These are phyloP conservation scores for Drosophila sechellia DNA, from an alignment of 1,140 invertebrate genomes.

Conservation along the genomic window DNA sequence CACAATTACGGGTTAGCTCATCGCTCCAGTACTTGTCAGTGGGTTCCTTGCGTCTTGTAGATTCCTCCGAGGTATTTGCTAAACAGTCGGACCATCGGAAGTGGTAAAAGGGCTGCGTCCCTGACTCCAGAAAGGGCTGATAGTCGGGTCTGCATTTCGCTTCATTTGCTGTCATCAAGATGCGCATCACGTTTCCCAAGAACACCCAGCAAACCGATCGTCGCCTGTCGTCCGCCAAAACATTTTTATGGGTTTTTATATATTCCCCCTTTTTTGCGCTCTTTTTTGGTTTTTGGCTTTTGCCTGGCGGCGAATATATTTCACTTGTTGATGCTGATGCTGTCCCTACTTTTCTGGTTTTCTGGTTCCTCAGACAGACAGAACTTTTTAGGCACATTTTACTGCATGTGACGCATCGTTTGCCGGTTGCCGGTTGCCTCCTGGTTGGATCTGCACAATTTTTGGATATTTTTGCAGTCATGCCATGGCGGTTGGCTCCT, in stretches of 20 bases:
- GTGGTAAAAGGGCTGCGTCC: slow-evolving; percentile 9
- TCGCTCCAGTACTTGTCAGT: slow-evolving; percentile 34
- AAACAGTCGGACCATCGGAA: background rate
- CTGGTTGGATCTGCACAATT: slow-evolving; percentile 64
- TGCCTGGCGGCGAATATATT: slow-evolving; percentile 40
- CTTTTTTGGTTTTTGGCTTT: slow-evolving; percentile 20
- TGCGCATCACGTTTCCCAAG: slow-evolving; percentile 47
- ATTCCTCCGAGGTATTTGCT: slow-evolving; percentile 1
- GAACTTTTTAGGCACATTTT: slow-evolving; percentile 68
- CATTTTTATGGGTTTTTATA: slow-evolving; percentile 73
- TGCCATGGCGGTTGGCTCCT: slow-evolving; percentile 15
- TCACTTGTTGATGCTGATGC: slow-evolving; percentile 69
- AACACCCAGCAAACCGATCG: slow-evolving; percentile 48
- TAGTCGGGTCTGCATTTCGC: slow-evolving; percentile 33
- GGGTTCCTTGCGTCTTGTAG: slow-evolving; percentile 9
- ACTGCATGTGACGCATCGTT: slow-evolving; percentile 76
- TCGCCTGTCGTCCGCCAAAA: slow-evolving; percentile 67
- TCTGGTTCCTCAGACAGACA: slow-evolving; percentile 15
- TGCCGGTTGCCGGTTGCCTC: slow-evolving; percentile 15
- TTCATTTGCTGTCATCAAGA: slow-evolving; percentile 49
- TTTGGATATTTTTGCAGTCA: slow-evolving; percentile 74
- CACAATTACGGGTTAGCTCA: slow-evolving; percentile 60
- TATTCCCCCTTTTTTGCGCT: background rate
- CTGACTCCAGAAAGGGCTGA: slow-evolving; percentile 28
- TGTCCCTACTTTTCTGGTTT: slow-evolving; percentile 3